These are phyloP conservation scores for Coboldia fuscipes DNA, from an alignment of 1,140 invertebrate genomes.

Conservation along the genomic window DNA sequence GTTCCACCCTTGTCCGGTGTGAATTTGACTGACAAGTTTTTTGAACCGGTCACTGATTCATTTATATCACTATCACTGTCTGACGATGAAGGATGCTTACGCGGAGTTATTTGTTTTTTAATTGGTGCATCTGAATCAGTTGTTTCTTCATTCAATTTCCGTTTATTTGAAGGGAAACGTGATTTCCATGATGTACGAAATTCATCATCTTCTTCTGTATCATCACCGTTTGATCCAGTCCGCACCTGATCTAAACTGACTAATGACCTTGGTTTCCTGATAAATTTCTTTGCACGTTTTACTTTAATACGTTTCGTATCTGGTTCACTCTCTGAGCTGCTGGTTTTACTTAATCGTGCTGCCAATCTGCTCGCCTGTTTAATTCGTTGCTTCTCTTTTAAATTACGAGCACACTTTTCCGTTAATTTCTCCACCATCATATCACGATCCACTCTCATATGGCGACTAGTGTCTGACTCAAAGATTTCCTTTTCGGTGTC, in stretches of 20 bases:
- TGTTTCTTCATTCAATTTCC: too few relatives aligned
- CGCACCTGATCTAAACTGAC: background rate
- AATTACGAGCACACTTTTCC: constrained; percentile 1
- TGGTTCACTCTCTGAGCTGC: constrained; percentile 17
- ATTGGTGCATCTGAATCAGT: too few relatives aligned
- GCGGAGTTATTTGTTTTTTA: too few relatives aligned
- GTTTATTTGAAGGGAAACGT: too few relatives aligned
- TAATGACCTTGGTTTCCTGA: constrained; percentile 5
- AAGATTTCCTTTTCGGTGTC: background rate
- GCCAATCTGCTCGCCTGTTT: constrained; percentile 11
- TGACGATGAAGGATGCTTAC: too few relatives aligned
- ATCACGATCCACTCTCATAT: background rate
- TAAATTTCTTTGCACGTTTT: constrained; percentile 13
- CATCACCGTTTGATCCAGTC: background rate
- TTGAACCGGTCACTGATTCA: too few relatives aligned
- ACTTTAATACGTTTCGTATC: constrained; percentile 15
- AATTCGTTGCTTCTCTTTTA: constrained; percentile 12
- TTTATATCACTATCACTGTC: too few relatives aligned
- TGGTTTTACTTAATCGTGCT: constrained; percentile 13
- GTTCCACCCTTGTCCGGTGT: too few relatives aligned
- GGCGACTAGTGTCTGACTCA: background rate
- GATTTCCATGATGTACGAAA: too few relatives aligned
- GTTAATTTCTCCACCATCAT: background rate
- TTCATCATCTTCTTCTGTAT: background rate
- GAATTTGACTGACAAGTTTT: too few relatives aligned